Conservation (phyloP, 2,113 vertebrate genomes). For the Pterocles orientalis region DNA sequence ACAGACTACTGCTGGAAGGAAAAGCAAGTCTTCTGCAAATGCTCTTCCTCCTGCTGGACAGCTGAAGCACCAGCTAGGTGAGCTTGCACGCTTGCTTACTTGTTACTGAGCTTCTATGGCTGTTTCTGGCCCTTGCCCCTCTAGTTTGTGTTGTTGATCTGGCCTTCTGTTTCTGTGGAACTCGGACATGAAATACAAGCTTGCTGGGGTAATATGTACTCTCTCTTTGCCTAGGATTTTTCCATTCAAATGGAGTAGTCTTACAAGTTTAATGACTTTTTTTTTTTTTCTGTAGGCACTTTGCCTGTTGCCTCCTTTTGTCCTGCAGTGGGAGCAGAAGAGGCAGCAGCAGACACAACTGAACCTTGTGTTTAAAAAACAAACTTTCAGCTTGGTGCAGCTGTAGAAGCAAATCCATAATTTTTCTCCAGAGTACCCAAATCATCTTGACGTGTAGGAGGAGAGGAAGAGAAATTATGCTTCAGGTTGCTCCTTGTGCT, state of each 20-base stretch:
- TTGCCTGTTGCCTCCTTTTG: neutral
- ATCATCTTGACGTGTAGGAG: neutral
- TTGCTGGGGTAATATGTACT: neutral
- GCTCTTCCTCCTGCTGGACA: neutral
- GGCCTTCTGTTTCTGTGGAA: neutral
- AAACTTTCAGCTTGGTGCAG: neutral
- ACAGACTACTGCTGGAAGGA: neutral
- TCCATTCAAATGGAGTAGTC: neutral
- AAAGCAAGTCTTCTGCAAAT: neutral
- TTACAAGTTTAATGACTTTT: neutral
- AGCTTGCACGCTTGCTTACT: neutral
- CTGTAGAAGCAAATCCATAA: neutral
- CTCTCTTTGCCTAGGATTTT: neutral
- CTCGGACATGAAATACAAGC: neutral
- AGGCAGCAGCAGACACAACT: neutral
- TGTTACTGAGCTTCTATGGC: neutral
- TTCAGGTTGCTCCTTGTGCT: neutral
- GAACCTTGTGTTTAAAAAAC: neutral
- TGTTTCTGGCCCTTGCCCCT: neutral
- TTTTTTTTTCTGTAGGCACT: neutral
- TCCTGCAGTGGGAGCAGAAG: conserved; percentile 10
- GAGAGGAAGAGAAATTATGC: neutral
- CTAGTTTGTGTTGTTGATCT: neutral
- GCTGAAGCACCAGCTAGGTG: neutral
- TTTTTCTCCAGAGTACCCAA: neutral